Base-by-base conservation (phyloP, 1,140 invertebrate genomes). In the Drosophila subobscura region DNA sequence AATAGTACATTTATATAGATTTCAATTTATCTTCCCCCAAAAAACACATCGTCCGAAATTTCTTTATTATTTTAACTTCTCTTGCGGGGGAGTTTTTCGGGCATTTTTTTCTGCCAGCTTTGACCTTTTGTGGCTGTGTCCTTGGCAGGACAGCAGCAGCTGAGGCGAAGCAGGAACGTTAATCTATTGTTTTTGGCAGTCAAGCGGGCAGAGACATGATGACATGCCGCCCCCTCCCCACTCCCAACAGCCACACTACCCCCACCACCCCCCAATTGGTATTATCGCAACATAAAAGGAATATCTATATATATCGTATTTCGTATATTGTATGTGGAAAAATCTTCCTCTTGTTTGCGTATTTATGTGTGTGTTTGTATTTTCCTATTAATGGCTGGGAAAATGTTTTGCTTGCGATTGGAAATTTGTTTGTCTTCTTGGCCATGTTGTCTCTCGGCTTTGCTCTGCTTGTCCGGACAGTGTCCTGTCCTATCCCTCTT, bases 401-500 rank as follows among this genome's bases (percentile, higher is more conserved):
- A 88, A 86, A 86, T 86, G 66, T 85, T 86, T 85, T 74, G 67
- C 81, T 74, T 65, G 77, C 80, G 81, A 86, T 86, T 86, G 83
- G 83, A 88, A 75, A 84, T 78, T 86, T 88, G 81, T 88, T 86
- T 88, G 81, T 80, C 64, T 66, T 79, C 33, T 37, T 37, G 33
- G 57, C 54, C 67, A 60, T 66, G 74, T 66, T 63, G 33, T 61
- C 56, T 27, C 46, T 53, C 45, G 22, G 40, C 45, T 52, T 10
- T 12, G 10, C 33, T 20, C 16, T 20, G 16, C 10, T 22, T 20
- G 16, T 0, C 16, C 16, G 16, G 42, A 72, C 57, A 73, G 53
- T 71, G 56, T 72, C 57, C 16, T 74, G 60, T 74, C 51, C 60
- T 66, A 14, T n/a, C 25, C 29, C 27, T 40, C 44, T 50, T n/a